Evolutionary conservation across 1,140 invertebrate species (phyloP).

Genomic region (Eueides isabella): DNA sequence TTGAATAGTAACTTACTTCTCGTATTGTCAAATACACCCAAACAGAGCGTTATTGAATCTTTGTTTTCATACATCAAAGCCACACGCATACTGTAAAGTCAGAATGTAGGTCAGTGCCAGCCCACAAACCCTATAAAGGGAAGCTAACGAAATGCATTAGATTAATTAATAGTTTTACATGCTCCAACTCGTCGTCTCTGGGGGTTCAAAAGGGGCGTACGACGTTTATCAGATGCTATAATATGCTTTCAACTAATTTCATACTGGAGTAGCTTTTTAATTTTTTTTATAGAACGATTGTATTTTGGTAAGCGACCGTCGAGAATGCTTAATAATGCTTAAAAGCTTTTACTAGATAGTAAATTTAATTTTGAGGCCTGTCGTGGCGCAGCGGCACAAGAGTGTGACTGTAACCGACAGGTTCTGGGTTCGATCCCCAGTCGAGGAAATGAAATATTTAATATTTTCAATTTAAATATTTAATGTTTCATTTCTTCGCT

Average conservation of each 20-base stretch:
- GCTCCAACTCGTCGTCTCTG: slow-evolving; percentile 39
- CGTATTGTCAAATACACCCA: slow-evolving; percentile 5
- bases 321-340: background rate
- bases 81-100: slow-evolving; percentile 47
- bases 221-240: slow-evolving; percentile 36
- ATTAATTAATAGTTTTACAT: slow-evolving; percentile 46
- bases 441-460: too few relatives aligned
- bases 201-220: slow-evolving; percentile 33
- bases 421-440: too few relatives aligned
- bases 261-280: background rate
- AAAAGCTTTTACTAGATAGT: background rate
- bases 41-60: slow-evolving; percentile 36
- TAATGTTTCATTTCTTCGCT: too few relatives aligned
- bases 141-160: slow-evolving; percentile 40
- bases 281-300: background rate
- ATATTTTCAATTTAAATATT: too few relatives aligned
- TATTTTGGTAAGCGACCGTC: background rate
- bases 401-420: too few relatives aligned
- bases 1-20: background rate
- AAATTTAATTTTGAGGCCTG: too few relatives aligned
- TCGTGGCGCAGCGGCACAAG: too few relatives aligned
- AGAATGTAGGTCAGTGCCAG: slow-evolving; percentile 58
- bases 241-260: slow-evolving; percentile 37
- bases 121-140: slow-evolving; percentile 36
- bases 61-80: slow-evolving; percentile 45